Evolutionary conservation across 1,140 invertebrate species (phyloP).

Genomic region (Psilanteris sp.): DNA sequence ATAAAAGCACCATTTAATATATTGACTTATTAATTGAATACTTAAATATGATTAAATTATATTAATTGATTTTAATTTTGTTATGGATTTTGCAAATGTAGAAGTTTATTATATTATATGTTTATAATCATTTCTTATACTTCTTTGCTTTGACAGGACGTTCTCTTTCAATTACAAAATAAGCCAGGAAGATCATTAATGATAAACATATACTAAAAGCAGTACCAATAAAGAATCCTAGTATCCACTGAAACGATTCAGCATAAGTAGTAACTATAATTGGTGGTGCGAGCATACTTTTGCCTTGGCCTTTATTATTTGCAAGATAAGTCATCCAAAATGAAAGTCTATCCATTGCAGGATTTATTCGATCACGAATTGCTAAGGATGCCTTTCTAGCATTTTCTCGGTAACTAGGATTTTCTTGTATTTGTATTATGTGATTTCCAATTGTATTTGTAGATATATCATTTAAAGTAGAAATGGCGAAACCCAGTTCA

Average conservation of each 20-base stretch:
- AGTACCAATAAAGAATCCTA: constrained; percentile 69
- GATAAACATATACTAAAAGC: constrained; percentile 65
- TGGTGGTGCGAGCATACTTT: constrained; percentile 63
- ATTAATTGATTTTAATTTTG: no score
- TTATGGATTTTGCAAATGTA: no score
- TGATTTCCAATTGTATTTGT: constrained; percentile 49
- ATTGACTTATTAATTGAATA: no score
- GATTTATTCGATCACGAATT: constrained; percentile 73
- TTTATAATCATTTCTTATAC: constrained; percentile 55
- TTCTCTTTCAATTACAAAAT: constrained; percentile 47
- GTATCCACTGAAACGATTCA: constrained; percentile 70
- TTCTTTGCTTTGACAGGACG: constrained; percentile 63
- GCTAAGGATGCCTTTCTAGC: constrained; percentile 70
- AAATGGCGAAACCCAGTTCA: constrained; percentile 70
- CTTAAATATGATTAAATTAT: no score
- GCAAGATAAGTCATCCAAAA: constrained; percentile 74
- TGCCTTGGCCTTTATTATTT: constrained; percentile 64
- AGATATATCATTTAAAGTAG: constrained; percentile 50
- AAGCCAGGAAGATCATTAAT: constrained; percentile 50
- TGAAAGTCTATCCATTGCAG: constrained; percentile 71
- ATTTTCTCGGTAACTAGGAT: constrained; percentile 67
- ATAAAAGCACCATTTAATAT: no score
- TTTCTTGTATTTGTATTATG: constrained; percentile 67
- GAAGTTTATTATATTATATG: no score
- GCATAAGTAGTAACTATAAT: constrained; percentile 63